Base-by-base conservation (phyloP, 2,888 invertebrate species). In the Atethmia centrago region DNA sequence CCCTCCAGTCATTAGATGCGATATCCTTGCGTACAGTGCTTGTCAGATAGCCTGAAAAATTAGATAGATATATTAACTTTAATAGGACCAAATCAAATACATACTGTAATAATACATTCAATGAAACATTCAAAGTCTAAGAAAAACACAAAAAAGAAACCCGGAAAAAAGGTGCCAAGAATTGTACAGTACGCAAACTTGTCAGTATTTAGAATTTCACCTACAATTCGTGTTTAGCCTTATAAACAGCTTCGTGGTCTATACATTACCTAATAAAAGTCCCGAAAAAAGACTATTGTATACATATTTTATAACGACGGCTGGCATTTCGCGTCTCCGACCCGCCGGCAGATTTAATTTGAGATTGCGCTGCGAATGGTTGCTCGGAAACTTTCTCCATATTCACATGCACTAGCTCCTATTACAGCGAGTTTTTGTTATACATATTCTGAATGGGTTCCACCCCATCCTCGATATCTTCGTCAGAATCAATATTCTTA, bases 311-410 rank as follows among this genome's bases (percentile, higher is more conserved):
- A 90, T 90, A 91, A 90, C 87, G 84, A 83, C 80, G 85, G 81
- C 80, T 88, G 89, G 87, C 89, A 88, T 89, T 88, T 88, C 87
- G 87, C 90, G 91, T 88, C 90, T 91, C 88, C 88, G 89, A 88
- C 90, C 88, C 90, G 89, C 87, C 88, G 90, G 89, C 89, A 94
- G 95, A 95, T 95, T 95, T 94, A 94, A 95, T 95, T 95, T 95
- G 93, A 95, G 95, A 95, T 95, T 94, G 93, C 89, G 94, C 91
- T 83, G 90, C 85, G 90, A 91, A 91, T 89, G 90, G 91, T 88
- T 90, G 88, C 90, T 89, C 85, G 87, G 89, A 91, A 93, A 94
- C 93, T 95, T 94, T 94, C 90, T 90, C 92, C 92, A 93, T 94
- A 93, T 91, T 93, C 93, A 89, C 93, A 92, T 92, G 91, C 93